Conservation (phyloP, 2,113 vertebrate species). For the Lota lota region DNA sequence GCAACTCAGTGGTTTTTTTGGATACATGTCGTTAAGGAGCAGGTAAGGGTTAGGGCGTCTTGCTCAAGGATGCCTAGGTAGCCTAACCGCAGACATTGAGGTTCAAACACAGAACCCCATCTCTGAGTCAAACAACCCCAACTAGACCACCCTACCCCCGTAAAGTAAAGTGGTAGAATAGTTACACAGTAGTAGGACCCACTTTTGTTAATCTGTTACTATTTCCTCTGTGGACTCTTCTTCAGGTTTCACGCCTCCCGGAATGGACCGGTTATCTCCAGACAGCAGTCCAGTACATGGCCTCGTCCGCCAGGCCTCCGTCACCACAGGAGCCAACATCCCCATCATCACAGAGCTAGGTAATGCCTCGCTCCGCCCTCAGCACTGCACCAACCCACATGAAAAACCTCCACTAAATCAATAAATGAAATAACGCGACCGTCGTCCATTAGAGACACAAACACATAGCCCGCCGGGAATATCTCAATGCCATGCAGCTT, state of each 20-base stretch:
- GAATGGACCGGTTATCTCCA: constrained; percentile 96
- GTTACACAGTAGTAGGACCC: no score
- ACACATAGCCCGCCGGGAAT: constrained; percentile 24
- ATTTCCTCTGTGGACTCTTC: neutral
- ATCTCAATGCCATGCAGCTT: constrained; percentile 18
- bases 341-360: constrained; percentile 98
- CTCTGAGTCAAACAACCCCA: no score
- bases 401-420: constrained; percentile 22
- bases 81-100: no score
- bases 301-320: constrained; percentile 90
- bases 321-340: constrained; percentile 96
- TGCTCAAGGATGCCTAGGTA: no score
- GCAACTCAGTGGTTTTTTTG: no score
- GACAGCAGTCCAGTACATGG: constrained; percentile 98
- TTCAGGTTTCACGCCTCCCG: constrained; percentile 95
- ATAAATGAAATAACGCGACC: constrained; percentile 26
- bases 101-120: no score
- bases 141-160: no score
- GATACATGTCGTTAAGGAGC: no score
- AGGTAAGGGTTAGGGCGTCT: no score
- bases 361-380: constrained; percentile 74
- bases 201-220: no score
- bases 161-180: no score
- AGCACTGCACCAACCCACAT: constrained; percentile 4
- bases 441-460: constrained; percentile 33